Evolutionary conservation across 2,797 vertebrate genomes (phyloP), one percentile per base, ranked within the genome.

Genomic region (Semotilus atromaculatus): DNA sequence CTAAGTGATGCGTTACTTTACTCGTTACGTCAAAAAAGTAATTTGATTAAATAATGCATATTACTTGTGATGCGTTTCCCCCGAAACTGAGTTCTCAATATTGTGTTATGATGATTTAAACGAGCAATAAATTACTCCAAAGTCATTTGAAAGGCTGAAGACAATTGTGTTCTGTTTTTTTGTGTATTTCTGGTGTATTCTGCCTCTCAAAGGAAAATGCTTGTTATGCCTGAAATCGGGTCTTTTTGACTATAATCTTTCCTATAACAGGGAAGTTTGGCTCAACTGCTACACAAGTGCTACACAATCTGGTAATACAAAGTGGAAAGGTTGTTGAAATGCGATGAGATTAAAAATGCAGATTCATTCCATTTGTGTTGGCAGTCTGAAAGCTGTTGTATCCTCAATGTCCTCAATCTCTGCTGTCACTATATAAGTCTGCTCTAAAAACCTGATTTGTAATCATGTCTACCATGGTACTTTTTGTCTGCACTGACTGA

Each of bases 381-480:
- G 51, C 31, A 38, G 62, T 74, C 19, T 18, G n/a, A 81, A 62
- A 75, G 43, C 62, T n/a, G 64, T 3, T 7, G 64, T 31, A 66
- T 4, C 55, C 72, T 66, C 43, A 9, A 3, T 55, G 34, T 26
- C 53, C 74, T 79, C 45, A 23, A 48, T 81, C 29, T 67, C 74
- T 43, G 36, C 76, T 60, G 71, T 80, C 29, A 36, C 71, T 62
- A 81, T 48, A n/a, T 40, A 31, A 84, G 36, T 72, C 48, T 76
- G 62, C 40, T 78, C 36, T 73, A 66, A 60, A 45, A 58, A 60
- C 55, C 82, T 64, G 29, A 64, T 77, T 87, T 77, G 43, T 80
- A 84, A 77, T 77, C 11, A 64, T n/a, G 78, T 67, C 18, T 29
- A 62, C 43, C 29, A 36, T n/a, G 6, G 58, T 40, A 18, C 29